Evolutionary conservation across 2,113 vertebrate genomes (phyloP).

Genomic region (Thermophis baileyi): DNA sequence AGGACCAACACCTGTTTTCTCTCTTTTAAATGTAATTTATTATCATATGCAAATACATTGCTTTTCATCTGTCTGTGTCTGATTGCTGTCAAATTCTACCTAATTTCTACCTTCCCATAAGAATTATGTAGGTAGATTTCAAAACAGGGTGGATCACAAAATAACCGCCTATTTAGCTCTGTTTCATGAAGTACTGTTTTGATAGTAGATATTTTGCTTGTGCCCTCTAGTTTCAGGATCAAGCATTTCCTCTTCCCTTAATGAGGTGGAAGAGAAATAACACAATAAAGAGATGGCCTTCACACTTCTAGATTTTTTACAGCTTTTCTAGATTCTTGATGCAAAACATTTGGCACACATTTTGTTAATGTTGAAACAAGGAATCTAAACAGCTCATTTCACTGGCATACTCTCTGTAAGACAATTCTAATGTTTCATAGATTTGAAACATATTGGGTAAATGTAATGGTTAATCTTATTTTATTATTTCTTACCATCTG

Average conservation of each 20-base stretch:
- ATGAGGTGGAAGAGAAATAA: background rate
- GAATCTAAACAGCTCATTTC: background rate
- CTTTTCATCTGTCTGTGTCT: background rate
- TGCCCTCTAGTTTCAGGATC: background rate
- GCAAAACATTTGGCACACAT: background rate
- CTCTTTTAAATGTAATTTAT: background rate
- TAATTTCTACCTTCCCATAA: background rate
- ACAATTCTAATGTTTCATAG: background rate
- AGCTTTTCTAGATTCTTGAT: background rate
- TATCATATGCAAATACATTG: background rate
- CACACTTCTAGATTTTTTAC: background rate
- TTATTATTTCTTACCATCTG: background rate
- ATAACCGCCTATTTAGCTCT: background rate
- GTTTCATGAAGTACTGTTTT: background rate
- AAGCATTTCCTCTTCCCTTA: background rate
- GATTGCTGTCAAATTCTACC: background rate
- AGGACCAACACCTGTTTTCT: background rate
- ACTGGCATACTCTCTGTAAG: background rate
- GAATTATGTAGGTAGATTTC: constrained; percentile 3
- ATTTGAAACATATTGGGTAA: background rate
- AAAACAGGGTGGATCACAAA: background rate
- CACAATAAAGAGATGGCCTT: background rate
- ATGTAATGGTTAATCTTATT: background rate
- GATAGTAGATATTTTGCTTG: background rate
- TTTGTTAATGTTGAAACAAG: background rate